Base-by-base conservation (phyloP, 2,113 vertebrate genomes). In the Monopterus albus region DNA sequence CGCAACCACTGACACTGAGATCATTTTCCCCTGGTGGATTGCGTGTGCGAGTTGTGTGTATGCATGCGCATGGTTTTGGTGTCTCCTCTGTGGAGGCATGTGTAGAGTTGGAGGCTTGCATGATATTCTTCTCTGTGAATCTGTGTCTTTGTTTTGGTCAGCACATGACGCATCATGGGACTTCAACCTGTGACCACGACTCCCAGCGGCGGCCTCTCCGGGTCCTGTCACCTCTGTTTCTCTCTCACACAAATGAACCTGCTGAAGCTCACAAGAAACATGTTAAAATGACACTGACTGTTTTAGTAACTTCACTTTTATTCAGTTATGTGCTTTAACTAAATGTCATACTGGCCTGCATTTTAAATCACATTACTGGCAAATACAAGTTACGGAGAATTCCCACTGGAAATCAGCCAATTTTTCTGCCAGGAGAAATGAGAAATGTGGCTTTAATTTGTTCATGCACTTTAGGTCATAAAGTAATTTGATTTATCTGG, bases 141-240 rank as follows among this genome's bases (percentile, higher is more conserved):
- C 33, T 39, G 47, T 72, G 14, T 75, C 17, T 82, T 47, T 65
- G 53, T 18, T 82, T 47, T 65, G 53, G 72, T 79, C 73, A 23
- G 42, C 81, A 86, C 86, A 81, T 85, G 86, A 85, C 55, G 7
- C 43, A 33, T 80, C 84, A 83, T 77, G 72, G 72, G 81, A 81
- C 29, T 47, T 59, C 36, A 75, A 65, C 69, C 67, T 78, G 75
- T 76, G 82, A 83, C 81, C 64, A 2, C 36, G 4, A 40, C 58
- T 38, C 36, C 21, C 3, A 35, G 20, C 13, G n/a, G 5, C 21
- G 39, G 50, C 66, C 23, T 36, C 55, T 59, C 61, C 64, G 6
- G 46, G 39, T 57, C 49, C n/a, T 5, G 6, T 51, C 4, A 23
- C 50, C 23, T 61, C 55, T 33, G 10, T 2, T 20, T 11, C 39